Evolutionary conservation across 2,113 vertebrate genomes (phyloP).

Genomic region (Scophthalmus maximus): DNA sequence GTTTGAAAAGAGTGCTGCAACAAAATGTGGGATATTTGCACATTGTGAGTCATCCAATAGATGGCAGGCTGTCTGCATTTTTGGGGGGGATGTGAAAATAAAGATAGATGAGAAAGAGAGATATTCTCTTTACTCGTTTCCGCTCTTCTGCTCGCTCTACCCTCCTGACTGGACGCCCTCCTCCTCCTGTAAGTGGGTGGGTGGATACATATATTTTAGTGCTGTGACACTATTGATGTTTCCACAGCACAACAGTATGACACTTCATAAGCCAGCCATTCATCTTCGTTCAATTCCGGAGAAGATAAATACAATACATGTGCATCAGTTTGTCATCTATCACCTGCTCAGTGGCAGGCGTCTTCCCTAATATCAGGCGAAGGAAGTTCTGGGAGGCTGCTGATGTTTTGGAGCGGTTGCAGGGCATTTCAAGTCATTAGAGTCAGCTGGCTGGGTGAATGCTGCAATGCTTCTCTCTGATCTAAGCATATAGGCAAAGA

Average conservation of each 20-base stretch:
- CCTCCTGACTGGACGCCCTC: slow-evolving; percentile 20
- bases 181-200: slow-evolving; percentile 23
- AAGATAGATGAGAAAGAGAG: too few species aligned
- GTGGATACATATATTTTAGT: slow-evolving; percentile 40
- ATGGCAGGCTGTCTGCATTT: slow-evolving; percentile 65
- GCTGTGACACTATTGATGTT: slow-evolving; percentile 54
- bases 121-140: not conserved
- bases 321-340: slow-evolving; percentile 31
- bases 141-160: not conserved
- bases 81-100: not conserved
- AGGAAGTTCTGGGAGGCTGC: slow-evolving; percentile 7
- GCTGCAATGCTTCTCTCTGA: slow-evolving; percentile 17
- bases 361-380: slow-evolving; percentile 27
- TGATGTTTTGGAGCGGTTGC: slow-evolving; percentile 37
- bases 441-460: slow-evolving; percentile 6
- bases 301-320: slow-evolving; percentile 11
- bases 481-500: not conserved
- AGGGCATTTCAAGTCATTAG: slow-evolving; percentile 39
- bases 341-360: slow-evolving; percentile 30
- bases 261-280: slow-evolving; percentile 43
- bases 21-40: slow-evolving; percentile 15
- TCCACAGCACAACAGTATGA: slow-evolving; percentile 34
- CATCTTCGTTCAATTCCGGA: slow-evolving; percentile 41
- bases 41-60: slow-evolving; percentile 46
- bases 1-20: slow-evolving; percentile 31